Evolutionary conservation across 2,888 invertebrate species (phyloP), one percentile per base, ranked within the genome.

Genomic region (Atherix ibis): DNA sequence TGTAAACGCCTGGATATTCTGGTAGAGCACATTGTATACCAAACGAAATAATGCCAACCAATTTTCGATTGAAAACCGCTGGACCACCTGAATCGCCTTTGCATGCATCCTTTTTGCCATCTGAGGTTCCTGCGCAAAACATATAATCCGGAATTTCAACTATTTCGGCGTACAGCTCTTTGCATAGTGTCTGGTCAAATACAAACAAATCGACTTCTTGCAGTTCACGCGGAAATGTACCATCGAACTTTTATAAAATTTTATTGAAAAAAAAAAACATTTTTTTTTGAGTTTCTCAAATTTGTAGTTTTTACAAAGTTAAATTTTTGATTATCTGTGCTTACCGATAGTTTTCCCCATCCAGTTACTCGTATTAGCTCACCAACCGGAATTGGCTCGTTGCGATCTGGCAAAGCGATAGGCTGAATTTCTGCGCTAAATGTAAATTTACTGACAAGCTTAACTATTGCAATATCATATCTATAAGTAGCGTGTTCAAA

Each of bases 401-500:
- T 50, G 4, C 38, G 27, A 1, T 46, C 43, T 16, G 56, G 48
- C 49, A 70, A 46, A 4, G 49, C 37, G 10, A 68, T 56, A 2
- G 58, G 48, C 12, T 53, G 49, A 0, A 65, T 55, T 2, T 43
- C 48, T 0, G 54, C 48, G 33, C 41, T 54, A 35, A 59, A 65
- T 9, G 45, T 40, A 25, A 71, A 48, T 2, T 64, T 57, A 5
- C 47, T 56, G 0, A 55, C 36, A 2, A 71, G 51, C 56, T 63
- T 62, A 3, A 70, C 43, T 1, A 70, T 43, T 0, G 67, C 69
- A 4, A 70, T 52, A 27, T 71, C 70, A 37, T 57, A 60, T 39
- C 69, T 65, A 56, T 41, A 38, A 14, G 46, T 56, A 10, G 25
- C 27, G 1, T 14, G 9, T 17, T 53, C 52, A 41, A 65, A 71